phyloP scores from a whole-genome alignment of 1,140 invertebrate genomes.

The Alviniconcha marisindica region DNA sequence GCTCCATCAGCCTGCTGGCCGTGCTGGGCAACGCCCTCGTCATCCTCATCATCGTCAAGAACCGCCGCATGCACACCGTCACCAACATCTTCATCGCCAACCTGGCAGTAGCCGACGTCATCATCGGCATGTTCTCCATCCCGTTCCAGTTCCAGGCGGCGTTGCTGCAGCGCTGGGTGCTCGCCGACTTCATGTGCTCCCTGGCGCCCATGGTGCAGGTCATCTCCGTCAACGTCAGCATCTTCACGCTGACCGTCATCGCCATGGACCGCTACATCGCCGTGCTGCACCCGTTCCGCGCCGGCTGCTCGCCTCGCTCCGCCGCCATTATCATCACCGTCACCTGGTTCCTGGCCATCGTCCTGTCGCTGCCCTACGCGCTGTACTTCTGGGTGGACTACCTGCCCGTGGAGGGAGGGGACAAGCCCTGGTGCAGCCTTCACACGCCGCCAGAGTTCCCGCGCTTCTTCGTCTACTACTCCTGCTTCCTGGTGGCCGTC shows the following conservation, averaged over 20 bases:
- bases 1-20: constrained; percentile 85
- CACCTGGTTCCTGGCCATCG: constrained; percentile 69
- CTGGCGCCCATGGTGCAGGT: constrained; percentile 88
- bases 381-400: constrained; percentile 61
- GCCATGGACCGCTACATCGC: constrained; percentile 86
- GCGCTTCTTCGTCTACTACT: constrained; percentile 56
- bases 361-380: constrained; percentile 63
- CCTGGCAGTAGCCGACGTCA: constrained; percentile 69
- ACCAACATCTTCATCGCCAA: constrained; percentile 87
- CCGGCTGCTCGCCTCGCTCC: constrained; percentile 54
- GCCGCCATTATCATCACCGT: constrained; percentile 63
- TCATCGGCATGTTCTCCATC: constrained; percentile 69
- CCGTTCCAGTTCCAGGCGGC: constrained; percentile 78
- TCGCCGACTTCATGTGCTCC: constrained; percentile 89
- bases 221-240: constrained; percentile 86
- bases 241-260: constrained; percentile 89
- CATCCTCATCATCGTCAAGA: constrained; percentile 85
- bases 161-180: constrained; percentile 80
- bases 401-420: constrained; percentile 42
- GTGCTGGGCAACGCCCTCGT: constrained; percentile 89
- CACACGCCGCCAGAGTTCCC: constrained; percentile 45
- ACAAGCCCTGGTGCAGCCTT: constrained; percentile 47
- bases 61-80: constrained; percentile 84
- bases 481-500: constrained; percentile 77
- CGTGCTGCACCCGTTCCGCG: constrained; percentile 85